These are phyloP conservation scores for Elaphurus davidianus DNA, from an alignment of 2,113 vertebrate species.

Conservation along the genomic window DNA sequence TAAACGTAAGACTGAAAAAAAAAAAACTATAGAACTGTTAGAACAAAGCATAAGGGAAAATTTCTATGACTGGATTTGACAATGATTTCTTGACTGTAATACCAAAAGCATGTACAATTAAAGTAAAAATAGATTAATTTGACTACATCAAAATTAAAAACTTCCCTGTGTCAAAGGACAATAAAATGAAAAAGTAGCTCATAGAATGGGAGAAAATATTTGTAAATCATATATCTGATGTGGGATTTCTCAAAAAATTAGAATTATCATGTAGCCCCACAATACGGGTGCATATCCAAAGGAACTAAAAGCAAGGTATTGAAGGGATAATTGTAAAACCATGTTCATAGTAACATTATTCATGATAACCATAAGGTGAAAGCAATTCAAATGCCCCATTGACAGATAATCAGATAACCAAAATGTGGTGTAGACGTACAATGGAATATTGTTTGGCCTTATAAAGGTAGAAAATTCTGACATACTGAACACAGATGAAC, in stretches of 20 bases:
- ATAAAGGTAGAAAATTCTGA: neutral
- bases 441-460: neutral
- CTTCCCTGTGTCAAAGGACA: neutral
- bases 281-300: neutral
- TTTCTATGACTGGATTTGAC: neutral
- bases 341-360: neutral
- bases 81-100: neutral
- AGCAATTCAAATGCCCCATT: neutral
- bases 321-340: neutral
- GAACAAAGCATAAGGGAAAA: neutral
- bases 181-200: neutral
- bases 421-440: neutral
- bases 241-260: neutral
- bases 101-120: neutral
- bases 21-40: neutral
- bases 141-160: neutral
- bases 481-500: neutral
- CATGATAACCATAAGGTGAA: neutral
- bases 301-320: neutral
- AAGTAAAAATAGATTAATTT: neutral
- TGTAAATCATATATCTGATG: neutral
- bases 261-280: neutral
- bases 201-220: neutral
- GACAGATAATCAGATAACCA: neutral
- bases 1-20: neutral